Base-by-base conservation (phyloP, 2,797 vertebrate species). In the Geotrypetes seraphini region DNA sequence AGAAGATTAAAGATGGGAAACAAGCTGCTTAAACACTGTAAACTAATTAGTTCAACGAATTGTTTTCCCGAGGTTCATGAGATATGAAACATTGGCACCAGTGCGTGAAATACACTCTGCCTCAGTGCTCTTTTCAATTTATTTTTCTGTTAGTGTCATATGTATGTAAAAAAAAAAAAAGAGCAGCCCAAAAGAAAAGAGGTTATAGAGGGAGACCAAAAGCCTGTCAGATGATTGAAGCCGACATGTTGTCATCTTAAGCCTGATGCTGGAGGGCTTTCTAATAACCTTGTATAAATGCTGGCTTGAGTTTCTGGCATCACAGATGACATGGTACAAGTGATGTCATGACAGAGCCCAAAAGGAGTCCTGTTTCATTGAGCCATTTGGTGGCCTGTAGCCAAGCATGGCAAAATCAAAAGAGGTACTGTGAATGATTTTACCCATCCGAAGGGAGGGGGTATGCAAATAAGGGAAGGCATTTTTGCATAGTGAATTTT, bases 91-190 rank as follows among this genome's bases (percentile, higher is more conserved):
- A 79, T 36, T 69, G 71, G 70, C 79, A 76, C 44, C 52, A 69
- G 60, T 55, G 69, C 60, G 11, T 84, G 76, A 86, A 84, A 81
- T 79, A 61, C 64, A 75, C 71, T 71, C 66, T 81, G 78, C 74
- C 73, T 82, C 73, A 65, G 48, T 75, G 78, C 76, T 74, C 73
- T 77, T 86, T 86, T 76, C 78, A 78, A 73, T 86, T 86, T 86
- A 75, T 80, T 85, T 78, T 81, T 78, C 67, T 75, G 68, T 81
- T 79, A 64, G 53, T 68, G 69, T 79, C 62, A 58, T 63, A 56
- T 58, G 44, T 66, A 47, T 62, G 16, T 66, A 53, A 47, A 57
- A 57, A 62, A n/a, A n/a, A n/a, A 65, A 43, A 65, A 59, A 66
- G 54, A 56, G 41, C 49, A 66, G 39, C 50, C 58, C 53, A 45